Evolutionary conservation across 53 echinoderm and acorn worm genomes (phyloP).

Genomic region (Hippasteria phrygiana): DNA sequence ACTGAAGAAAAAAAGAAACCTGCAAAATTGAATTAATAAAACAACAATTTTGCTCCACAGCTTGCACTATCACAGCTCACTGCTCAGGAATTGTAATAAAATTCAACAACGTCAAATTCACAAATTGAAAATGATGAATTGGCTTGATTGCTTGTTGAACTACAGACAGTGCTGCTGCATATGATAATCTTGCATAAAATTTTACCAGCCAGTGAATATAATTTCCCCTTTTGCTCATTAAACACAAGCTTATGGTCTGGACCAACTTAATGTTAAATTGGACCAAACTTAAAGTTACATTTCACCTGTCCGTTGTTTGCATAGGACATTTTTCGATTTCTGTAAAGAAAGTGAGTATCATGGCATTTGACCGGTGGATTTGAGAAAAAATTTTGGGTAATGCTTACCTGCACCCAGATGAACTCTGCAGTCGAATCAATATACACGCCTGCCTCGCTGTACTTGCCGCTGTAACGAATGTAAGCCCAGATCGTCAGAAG

Average conservation of each 20-base stretch:
- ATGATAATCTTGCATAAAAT: too few relatives aligned
- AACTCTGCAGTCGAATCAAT: constrained; percentile 87
- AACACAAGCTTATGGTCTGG: too few relatives aligned
- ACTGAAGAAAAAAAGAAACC: background rate
- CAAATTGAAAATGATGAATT: background rate
- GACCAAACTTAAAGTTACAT: too few relatives aligned
- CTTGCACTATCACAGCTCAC: background rate
- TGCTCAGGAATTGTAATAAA: background rate
- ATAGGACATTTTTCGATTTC: too few relatives aligned
- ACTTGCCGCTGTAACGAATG: constrained; percentile 86
- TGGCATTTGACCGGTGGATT: too few relatives aligned
- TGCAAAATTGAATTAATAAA: background rate
- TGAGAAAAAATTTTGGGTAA: background rate
- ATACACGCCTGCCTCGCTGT: constrained; percentile 70
- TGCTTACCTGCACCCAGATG: constrained; percentile 90
- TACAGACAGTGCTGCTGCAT: too few relatives aligned
- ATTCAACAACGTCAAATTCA: background rate
- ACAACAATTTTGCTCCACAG: background rate
- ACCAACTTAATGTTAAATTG: too few relatives aligned
- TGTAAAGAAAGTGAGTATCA: too few relatives aligned
- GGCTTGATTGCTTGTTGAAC: too few relatives aligned
- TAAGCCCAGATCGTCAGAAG: constrained; percentile 79
- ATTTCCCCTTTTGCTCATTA: too few relatives aligned
- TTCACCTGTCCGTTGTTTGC: too few relatives aligned
- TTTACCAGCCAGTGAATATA: too few relatives aligned